Conservation (phyloP, 2,113 vertebrate genomes). For the Plecturocebus donacophilus region DNA sequence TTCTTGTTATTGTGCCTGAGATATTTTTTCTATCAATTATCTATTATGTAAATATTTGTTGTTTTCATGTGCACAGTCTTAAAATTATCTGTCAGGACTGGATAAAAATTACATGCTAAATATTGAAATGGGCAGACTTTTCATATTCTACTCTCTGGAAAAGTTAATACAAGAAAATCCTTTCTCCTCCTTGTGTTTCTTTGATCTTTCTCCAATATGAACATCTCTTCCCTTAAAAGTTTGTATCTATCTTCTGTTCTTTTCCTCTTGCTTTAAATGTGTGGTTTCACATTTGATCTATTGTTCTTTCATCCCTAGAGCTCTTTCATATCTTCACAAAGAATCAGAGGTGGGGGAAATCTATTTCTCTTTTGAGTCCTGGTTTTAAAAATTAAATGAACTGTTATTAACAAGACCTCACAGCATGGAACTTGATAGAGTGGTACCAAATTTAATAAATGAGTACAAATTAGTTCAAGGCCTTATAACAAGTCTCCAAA, state of each 20-base stretch:
- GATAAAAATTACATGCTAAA: background rate
- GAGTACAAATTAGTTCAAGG: slow-evolving; percentile 27
- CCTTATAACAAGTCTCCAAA: background rate
- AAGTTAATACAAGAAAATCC: background rate
- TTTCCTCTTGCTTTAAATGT: slow-evolving; percentile 47
- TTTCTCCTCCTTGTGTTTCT: background rate
- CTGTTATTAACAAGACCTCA: slow-evolving; percentile 40
- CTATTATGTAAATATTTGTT: background rate
- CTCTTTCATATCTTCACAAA: slow-evolving; percentile 49
- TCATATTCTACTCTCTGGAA: background rate
- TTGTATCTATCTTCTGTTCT: background rate
- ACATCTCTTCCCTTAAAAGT: slow-evolving; percentile 42
- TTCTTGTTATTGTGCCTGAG: background rate
- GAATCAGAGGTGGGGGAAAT: background rate
- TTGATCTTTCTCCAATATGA: slow-evolving; percentile 40
- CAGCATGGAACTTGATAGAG: background rate
- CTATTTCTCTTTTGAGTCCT: slow-evolving; percentile 29
- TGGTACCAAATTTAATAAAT: background rate
- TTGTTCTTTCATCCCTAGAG: slow-evolving; percentile 65
- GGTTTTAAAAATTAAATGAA: slow-evolving; percentile 64
- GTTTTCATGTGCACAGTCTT: background rate
- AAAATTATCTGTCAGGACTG: background rate
- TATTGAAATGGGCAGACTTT: background rate
- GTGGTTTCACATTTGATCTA: slow-evolving; percentile 64
- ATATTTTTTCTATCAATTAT: background rate